Conservation (phyloP, 1,140 invertebrate species). For the Tetraneura akinire region DNA sequence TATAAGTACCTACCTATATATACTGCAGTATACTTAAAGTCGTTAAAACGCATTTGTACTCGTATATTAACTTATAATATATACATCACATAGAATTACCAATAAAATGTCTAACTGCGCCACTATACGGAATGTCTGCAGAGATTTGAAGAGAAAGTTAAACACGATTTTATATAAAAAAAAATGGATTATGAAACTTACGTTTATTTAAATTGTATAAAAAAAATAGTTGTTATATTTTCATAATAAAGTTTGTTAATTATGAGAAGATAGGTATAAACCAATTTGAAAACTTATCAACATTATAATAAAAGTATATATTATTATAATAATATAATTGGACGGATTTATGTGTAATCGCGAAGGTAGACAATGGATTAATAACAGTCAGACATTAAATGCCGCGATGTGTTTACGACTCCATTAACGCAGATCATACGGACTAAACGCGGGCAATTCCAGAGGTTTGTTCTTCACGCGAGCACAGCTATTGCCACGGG, state of each 20-base stretch:
- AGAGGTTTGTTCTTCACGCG: slow-evolving; percentile 37
- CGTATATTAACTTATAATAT: too few relatives aligned
- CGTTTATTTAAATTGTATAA: neutral
- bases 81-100: too few relatives aligned
- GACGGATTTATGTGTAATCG: slow-evolving; percentile 1
- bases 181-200: too few relatives aligned
- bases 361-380: slow-evolving; percentile 34
- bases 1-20: too few relatives aligned
- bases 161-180: too few relatives aligned
- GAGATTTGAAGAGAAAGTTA: too few relatives aligned
- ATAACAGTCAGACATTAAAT: slow-evolving; percentile 11
- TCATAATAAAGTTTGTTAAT: neutral
- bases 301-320: neutral
- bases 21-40: too few relatives aligned
- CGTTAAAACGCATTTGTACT: too few relatives aligned
- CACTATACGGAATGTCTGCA: too few relatives aligned
- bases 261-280: too few relatives aligned
- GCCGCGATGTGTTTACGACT: slow-evolving; percentile 38
- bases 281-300: neutral
- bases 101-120: too few relatives aligned
- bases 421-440: slow-evolving; percentile 24
- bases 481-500: slow-evolving; percentile 17
- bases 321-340: slow-evolving; percentile 19
- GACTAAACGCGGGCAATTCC: slow-evolving; percentile 25
- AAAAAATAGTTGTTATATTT: slow-evolving; percentile 6